Evolutionary conservation across 2,113 vertebrate species (phyloP).

Genomic region (Elaphurus davidianus): DNA sequence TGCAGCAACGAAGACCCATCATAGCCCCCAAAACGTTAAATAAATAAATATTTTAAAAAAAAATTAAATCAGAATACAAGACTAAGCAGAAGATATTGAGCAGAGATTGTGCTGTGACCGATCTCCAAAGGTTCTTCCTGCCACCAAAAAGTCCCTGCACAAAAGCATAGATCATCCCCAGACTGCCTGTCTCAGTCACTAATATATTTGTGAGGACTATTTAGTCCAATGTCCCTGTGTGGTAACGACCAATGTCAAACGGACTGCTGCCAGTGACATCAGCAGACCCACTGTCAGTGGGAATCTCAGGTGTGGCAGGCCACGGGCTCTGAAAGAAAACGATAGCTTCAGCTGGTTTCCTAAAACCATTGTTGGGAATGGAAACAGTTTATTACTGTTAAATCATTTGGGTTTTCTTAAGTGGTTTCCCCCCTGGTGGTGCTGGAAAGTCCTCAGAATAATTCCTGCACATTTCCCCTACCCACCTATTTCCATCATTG

Average conservation of each 20-base stretch:
- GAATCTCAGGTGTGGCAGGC: not conserved
- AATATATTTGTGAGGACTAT: not conserved
- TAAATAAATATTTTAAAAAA: not conserved
- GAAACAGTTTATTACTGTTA: not conserved
- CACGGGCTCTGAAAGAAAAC: not conserved
- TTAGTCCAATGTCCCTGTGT: not conserved
- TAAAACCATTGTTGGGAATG: not conserved
- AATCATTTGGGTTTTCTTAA: constrained; percentile 20
- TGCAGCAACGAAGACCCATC: not conserved
- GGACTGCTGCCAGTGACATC: not conserved
- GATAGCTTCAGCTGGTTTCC: not conserved
- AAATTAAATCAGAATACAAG: no score
- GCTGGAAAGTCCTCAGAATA: not conserved
- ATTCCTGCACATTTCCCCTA: not conserved
- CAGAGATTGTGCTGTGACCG: no score
- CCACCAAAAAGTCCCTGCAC: not conserved
- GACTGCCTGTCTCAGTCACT: not conserved
- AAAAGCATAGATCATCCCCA: not conserved
- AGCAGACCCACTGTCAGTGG: not conserved
- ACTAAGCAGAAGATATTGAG: no score
- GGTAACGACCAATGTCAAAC: not conserved
- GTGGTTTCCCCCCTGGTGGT: not conserved
- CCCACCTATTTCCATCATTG: constrained; percentile 13
- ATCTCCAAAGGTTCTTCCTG: not conserved
- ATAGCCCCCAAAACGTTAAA: not conserved